Conservation (phyloP, 2,888 invertebrate genomes). For the Ichneumoninae sp. region DNA sequence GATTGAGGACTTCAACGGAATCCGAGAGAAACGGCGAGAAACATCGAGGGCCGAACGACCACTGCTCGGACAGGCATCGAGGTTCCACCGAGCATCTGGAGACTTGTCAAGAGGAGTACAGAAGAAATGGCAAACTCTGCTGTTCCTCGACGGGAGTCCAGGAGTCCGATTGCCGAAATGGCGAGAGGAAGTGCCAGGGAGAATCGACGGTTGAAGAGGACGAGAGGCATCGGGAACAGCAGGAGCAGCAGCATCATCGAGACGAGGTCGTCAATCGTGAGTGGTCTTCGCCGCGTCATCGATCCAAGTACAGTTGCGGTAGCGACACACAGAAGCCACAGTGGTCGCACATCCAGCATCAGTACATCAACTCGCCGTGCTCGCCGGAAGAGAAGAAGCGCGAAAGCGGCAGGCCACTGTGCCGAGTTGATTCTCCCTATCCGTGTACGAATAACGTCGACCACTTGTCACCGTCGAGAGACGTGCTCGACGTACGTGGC, state of each 20-base stretch:
- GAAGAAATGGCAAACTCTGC: conserved; percentile 57
- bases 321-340: conserved; percentile 33
- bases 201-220: conserved; percentile 17
- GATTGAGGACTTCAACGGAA: conserved; percentile 29
- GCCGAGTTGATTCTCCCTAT: conserved; percentile 64
- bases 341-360: conserved; percentile 27
- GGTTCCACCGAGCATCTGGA: conserved; percentile 53
- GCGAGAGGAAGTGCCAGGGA: conserved; percentile 20
- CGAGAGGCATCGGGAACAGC: conserved; percentile 23
- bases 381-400: conserved; percentile 40
- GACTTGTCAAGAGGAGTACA: conserved; percentile 57
- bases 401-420: conserved; percentile 40
- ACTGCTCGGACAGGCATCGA: conserved; percentile 20
- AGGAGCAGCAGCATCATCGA: conserved; percentile 30
- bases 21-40: conserved; percentile 30
- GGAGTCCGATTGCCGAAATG: conserved; percentile 40
- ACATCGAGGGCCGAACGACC: conserved; percentile 37
- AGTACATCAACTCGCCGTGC: conserved; percentile 37
- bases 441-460: conserved; percentile 60
- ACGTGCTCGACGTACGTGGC: conserved; percentile 50
- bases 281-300: conserved; percentile 50
- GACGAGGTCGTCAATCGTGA: conserved; percentile 51
- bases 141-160: conserved; percentile 27
- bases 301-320: conserved; percentile 47
- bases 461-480: conserved; percentile 62